phyloP scores from a whole-genome alignment of 2,888 invertebrate genomes.

The Flexamia atlantica region DNA sequence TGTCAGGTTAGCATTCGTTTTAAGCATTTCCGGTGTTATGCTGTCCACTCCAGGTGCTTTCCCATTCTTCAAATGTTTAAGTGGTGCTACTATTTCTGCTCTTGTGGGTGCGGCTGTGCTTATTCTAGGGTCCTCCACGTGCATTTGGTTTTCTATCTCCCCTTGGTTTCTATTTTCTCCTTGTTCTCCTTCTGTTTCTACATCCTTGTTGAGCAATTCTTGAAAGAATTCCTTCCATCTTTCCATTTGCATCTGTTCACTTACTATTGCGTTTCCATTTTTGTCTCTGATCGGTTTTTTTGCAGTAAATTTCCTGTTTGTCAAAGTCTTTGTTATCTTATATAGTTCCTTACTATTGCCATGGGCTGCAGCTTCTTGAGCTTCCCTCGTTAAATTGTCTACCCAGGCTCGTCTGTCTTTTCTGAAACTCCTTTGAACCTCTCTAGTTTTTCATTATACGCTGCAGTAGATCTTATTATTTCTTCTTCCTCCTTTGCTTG shows the following conservation, averaged over 20 bases:
- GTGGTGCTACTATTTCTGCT: not conserved
- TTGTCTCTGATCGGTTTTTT: not conserved
- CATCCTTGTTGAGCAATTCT: constrained; percentile 13
- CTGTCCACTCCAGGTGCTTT: constrained; percentile 13
- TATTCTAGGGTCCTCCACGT: not conserved
- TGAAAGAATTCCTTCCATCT: constrained; percentile 39
- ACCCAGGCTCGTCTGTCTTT: not conserved
- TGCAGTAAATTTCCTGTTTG: no score
- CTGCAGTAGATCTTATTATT: not conserved
- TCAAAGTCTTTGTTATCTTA: not conserved
- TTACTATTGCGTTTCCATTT: not conserved
- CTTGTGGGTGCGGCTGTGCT: not conserved
- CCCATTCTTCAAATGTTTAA: constrained; percentile 5
- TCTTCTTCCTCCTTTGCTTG: not conserved
- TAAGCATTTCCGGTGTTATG: not conserved
- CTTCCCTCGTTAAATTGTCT: not conserved
- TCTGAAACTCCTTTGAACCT: constrained; percentile 19
- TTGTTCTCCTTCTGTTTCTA: not conserved
- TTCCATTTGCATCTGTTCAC: not conserved
- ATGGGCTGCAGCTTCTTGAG: not conserved
- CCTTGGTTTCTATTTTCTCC: not conserved
- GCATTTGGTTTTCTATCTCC: not conserved
- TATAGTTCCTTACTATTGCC: constrained; percentile 17
- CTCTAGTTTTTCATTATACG: constrained; percentile 16
- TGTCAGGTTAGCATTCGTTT: no score